Conservation (phyloP, 2,113 vertebrate species). For the Bufo gargarizans region DNA sequence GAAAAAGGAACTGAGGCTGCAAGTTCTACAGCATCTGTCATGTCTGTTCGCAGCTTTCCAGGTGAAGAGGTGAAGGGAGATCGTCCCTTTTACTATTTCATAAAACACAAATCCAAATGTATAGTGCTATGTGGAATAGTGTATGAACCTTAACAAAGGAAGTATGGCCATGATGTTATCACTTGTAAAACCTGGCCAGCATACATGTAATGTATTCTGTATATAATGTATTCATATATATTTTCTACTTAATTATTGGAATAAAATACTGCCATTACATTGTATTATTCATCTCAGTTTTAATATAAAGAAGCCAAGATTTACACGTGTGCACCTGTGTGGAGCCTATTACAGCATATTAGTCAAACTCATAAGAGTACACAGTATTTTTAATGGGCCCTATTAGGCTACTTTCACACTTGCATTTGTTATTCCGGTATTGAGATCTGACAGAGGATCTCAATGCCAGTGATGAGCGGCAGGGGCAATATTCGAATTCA, state of each 20-base stretch:
- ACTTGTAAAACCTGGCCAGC: background rate
- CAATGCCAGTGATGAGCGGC: too few species aligned
- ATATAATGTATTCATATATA: background rate
- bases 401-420: too few species aligned
- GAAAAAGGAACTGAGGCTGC: conserved; percentile 72
- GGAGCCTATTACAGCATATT: too few species aligned
- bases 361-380: too few species aligned
- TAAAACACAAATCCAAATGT: conserved; percentile 66
- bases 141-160: conserved; percentile 63
- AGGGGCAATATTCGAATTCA: too few species aligned
- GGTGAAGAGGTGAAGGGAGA: conserved; percentile 66
- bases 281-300: background rate
- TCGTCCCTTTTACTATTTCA: conserved; percentile 71
- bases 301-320: too few species aligned
- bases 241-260: background rate
- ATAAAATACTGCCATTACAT: background rate
- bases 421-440: too few species aligned
- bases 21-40: conserved; percentile 44
- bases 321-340: too few species aligned
- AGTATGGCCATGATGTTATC: background rate
- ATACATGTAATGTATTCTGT: background rate
- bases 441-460: too few species aligned
- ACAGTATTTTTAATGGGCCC: too few species aligned
- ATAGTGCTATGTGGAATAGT: conserved; percentile 73
- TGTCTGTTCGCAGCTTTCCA: conserved; percentile 48